These are phyloP conservation scores for Oligia fasciuncula DNA, from an alignment of 2,888 invertebrate genomes.

Conservation along the genomic window DNA sequence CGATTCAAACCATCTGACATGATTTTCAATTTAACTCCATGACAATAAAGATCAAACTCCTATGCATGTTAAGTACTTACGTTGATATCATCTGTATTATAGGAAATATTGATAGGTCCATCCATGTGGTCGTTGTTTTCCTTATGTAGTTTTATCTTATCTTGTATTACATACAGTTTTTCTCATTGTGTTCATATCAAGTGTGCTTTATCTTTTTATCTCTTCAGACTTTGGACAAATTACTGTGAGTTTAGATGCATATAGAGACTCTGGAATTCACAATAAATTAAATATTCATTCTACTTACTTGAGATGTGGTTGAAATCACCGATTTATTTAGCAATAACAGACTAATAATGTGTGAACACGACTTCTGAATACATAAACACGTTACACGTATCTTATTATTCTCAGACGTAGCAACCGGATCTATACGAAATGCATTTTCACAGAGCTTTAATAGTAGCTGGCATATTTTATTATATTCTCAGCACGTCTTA, in stretches of 20 bases:
- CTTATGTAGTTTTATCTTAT: constrained; percentile 50
- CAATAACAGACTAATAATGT: constrained; percentile 28
- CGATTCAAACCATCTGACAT: constrained; percentile 42
- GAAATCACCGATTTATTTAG: constrained; percentile 25
- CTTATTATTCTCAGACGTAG: not conserved
- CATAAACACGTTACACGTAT: not conserved
- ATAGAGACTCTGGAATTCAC: not conserved
- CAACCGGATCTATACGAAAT: constrained; percentile 49
- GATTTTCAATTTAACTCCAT: constrained; percentile 38
- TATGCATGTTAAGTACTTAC: not conserved
- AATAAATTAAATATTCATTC: constrained; percentile 11
- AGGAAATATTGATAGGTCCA: constrained; percentile 27
- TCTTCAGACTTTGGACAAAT: constrained; percentile 23
- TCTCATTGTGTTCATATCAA: constrained; percentile 34
- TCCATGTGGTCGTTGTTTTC: constrained; percentile 50
- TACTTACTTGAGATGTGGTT: not conserved
- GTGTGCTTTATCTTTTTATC: constrained; percentile 36
- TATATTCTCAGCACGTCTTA: constrained; percentile 51
- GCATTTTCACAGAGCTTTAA: constrained; percentile 23
- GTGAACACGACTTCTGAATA: constrained; percentile 14
- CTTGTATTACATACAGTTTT: constrained; percentile 32
- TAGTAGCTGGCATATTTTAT: not conserved
- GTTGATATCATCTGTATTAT: constrained; percentile 32
- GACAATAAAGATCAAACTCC: constrained; percentile 33
- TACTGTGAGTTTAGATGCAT: constrained; percentile 5